Base-by-base conservation (phyloP, 2,113 vertebrate genomes). In the Bufo bufo region DNA sequence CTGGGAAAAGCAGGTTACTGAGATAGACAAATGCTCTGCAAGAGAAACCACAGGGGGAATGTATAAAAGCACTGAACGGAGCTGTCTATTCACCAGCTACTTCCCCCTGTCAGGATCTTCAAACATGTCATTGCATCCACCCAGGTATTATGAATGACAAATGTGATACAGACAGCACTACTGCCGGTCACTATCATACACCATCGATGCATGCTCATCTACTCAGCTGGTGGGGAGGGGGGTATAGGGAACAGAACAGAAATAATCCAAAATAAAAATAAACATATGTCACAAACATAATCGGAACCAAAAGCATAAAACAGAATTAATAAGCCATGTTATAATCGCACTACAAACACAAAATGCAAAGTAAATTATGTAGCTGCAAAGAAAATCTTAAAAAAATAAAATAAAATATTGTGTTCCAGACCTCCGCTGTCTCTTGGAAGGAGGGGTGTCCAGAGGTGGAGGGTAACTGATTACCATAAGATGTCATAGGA, bases 11-110 rank as follows among this genome's bases (percentile, higher is more conserved):
- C 89, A 99, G 95, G 89, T 99, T 99, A 94, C 98, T 99, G 93
- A 99, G 95, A 95, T 99, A 99, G 33, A 99, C 98, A 77, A 99
- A 99, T 0, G 98, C 98, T 91, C 98, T 99, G 92, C 85, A 92
- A 83, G 0, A 90, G 90, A 93, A 90, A 84, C 78, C 86, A 59
- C 89, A 56, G 87, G 77, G 45, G 43, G 61, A 6, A 7, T 50
- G 58, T 6, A 20, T 52, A 14, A 16, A 2, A 65, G 17, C 5
- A 65, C 4, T 2, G 52, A 2, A 20, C 6, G 3, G 0, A 9
- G 56, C 12, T 16, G 61, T 16, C 81, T 20, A 47, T 20, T 20
- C 20, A 50, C 61, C 16, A 1, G 4, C 45, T 13, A 59, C 33
- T 5, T 49, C 56, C 13, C 50, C 33, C n/a, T 7, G 2, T 58